Evolutionary conservation across 2,113 vertebrate species (phyloP).

Genomic region (Sialia sialis): DNA sequence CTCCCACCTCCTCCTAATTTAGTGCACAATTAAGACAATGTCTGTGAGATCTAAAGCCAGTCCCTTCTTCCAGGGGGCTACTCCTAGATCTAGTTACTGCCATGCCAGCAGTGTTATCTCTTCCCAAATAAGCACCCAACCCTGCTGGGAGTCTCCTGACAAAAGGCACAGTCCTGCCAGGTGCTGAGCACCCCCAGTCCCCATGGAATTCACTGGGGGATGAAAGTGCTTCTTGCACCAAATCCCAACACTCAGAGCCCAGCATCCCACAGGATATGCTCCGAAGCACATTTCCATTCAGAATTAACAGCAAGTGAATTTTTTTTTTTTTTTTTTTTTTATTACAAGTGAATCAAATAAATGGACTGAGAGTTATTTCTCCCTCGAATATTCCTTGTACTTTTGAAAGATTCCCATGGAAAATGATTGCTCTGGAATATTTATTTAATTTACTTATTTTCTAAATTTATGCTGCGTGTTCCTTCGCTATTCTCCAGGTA

Average conservation of each 20-base stretch:
- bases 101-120: not conserved
- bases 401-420: not conserved
- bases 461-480: not conserved
- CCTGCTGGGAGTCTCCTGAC: not conserved
- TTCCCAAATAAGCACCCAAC: not conserved
- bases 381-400: not conserved
- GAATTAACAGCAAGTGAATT: not conserved
- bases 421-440: slow-evolving; percentile 28
- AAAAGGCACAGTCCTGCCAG: not conserved
- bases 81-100: slow-evolving; percentile 19
- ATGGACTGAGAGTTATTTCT: slow-evolving; percentile 19
- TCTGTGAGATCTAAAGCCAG: slow-evolving; percentile 48
- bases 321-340: not conserved
- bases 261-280: not conserved
- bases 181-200: not conserved
- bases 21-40: slow-evolving; percentile 38
- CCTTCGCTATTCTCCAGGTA: not conserved
- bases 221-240: not conserved
- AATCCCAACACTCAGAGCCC: not conserved
- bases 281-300: not conserved
- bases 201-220: not conserved
- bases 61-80: not conserved
- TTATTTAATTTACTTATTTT: slow-evolving; percentile 33
- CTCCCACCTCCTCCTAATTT: not conserved
- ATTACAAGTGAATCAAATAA: slow-evolving; percentile 1